phyloP scores from a whole-genome alignment of 2,888 invertebrate species.

The Drosophila vallismaia region DNA sequence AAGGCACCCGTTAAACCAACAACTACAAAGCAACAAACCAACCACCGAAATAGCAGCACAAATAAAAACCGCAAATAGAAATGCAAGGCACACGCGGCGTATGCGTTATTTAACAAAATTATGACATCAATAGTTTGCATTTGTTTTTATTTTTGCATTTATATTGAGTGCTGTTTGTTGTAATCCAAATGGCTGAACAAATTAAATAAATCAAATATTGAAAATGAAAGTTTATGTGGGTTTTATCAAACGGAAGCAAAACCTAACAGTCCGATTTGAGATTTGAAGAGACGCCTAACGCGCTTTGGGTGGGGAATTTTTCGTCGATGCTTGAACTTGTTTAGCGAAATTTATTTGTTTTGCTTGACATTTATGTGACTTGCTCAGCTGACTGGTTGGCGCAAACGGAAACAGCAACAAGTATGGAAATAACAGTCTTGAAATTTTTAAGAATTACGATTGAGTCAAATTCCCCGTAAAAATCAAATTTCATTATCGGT shows the following conservation, averaged over 20 bases:
- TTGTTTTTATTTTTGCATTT: slow-evolving; percentile 27
- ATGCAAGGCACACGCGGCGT: slow-evolving; percentile 64
- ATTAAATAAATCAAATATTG: slow-evolving; percentile 59
- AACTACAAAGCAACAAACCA: slow-evolving; percentile 19
- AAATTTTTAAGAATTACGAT: slow-evolving; percentile 14
- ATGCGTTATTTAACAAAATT: slow-evolving; percentile 72
- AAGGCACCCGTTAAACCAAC: slow-evolving; percentile 56
- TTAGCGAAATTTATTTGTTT: slow-evolving; percentile 27
- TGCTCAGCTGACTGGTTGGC: slow-evolving; percentile 14
- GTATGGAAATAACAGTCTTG: slow-evolving; percentile 28
- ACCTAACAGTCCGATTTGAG: neutral
- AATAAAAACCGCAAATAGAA: slow-evolving; percentile 59
- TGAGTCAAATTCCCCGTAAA: slow-evolving; percentile 37
- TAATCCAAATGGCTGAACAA: slow-evolving; percentile 53
- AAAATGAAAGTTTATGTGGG: slow-evolving; percentile 58
- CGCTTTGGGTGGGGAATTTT: slow-evolving; percentile 11
- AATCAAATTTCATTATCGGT: slow-evolving; percentile 33
- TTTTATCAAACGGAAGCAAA: slow-evolving; percentile 36
- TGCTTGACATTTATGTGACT: slow-evolving; percentile 26
- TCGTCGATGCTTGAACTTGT: slow-evolving; percentile 13
- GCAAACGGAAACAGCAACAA: slow-evolving; percentile 23
- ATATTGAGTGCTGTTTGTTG: slow-evolving; percentile 40
- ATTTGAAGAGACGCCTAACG: neutral
- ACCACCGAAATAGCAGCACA: neutral
- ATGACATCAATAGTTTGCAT: slow-evolving; percentile 61